Base-by-base conservation (phyloP, 2,113 vertebrate species). In the Phyllopteryx taeniolatus region DNA sequence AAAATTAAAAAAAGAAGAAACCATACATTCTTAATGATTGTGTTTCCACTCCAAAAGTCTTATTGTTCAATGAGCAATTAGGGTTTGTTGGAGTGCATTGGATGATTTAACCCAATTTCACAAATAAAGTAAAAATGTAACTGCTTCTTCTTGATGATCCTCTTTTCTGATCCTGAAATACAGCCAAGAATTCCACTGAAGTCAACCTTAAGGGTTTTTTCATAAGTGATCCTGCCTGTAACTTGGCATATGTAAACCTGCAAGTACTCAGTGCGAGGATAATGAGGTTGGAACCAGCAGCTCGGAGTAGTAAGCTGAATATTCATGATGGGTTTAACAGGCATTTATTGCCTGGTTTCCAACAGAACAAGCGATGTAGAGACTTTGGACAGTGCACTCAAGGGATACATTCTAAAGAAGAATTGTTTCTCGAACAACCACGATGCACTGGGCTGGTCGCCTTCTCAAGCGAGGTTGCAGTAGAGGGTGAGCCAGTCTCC, bases 291-390 rank as follows among this genome's bases (percentile, higher is more conserved):
- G 83, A 88, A 74, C 78, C 64, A 47, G 43, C 74, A 67, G 81
- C 87, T 86, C 88, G 81, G 79, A 90, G 82, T 79, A 53, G 80
- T 70, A 80, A 81, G 83, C 80, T 89, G 80, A 88, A 91, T 92
- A 92, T 93, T 91, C 88, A 90, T 91, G 87, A 91, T 79, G 82
- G 80, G 85, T 88, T 91, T 89, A 87, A 89, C 88, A 85, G 83
- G 84, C 90, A 90, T 84, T 90, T 91, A 90, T 87, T 86, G 82
- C 86, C 83, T 87, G 70, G 69, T 88, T 92, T 91, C 88, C 68
- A 80, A 90, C 88, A 90, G 86, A 86, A 82, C 77, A 81, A 75
- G 85, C 77, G 89, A 75, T 87, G 84, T 79, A 74, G 75, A 84
- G 84, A 87, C 82, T 83, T 47, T 46, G 91, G 91, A 89, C 88